phyloP scores from a whole-genome alignment of 2,797 vertebrate species.

The Epinephelus malabaricus region DNA sequence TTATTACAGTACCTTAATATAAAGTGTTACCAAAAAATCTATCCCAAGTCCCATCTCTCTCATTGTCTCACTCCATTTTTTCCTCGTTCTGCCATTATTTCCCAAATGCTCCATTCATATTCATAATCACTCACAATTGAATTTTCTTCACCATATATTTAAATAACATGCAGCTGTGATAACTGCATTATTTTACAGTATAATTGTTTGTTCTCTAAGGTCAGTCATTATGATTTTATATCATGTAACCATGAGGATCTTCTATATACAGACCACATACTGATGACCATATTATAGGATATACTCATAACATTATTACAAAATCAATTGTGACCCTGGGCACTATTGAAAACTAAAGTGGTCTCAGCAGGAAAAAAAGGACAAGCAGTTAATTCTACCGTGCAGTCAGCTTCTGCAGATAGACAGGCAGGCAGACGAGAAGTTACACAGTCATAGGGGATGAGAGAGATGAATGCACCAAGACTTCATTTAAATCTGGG shows the following conservation, averaged over 20 bases:
- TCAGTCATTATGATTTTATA: slow-evolving; percentile 59
- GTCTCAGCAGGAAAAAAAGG: slow-evolving; percentile 46
- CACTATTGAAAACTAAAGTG: slow-evolving; percentile 67
- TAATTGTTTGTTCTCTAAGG: slow-evolving; percentile 55
- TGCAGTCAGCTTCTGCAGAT: slow-evolving; percentile 50
- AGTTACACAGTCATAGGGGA: slow-evolving; percentile 40
- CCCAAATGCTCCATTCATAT: slow-evolving; percentile 35
- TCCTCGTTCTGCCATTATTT: slow-evolving; percentile 11
- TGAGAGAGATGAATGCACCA: slow-evolving; percentile 52
- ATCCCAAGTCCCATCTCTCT: slow-evolving; percentile 6
- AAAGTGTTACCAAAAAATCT: too few species aligned
- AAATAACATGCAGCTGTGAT: slow-evolving; percentile 20
- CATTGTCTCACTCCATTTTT: slow-evolving; percentile 6
- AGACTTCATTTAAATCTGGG: slow-evolving; percentile 71
- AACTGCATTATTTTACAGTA: slow-evolving; percentile 35
- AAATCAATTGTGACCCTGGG: slow-evolving; percentile 68
- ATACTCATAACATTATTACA: slow-evolving; percentile 53
- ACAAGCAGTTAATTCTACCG: slow-evolving; percentile 49
- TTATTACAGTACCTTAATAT: too few species aligned
- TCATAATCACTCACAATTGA: slow-evolving; percentile 36
- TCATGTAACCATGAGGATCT: slow-evolving; percentile 37
- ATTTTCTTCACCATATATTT: slow-evolving; percentile 34
- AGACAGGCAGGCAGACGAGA: slow-evolving; percentile 53
- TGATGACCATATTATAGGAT: slow-evolving; percentile 51
- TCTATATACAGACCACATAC: slow-evolving; percentile 59